Evolutionary conservation across 2,888 invertebrate species (phyloP).

Genomic region (Eucera pruinosa): DNA sequence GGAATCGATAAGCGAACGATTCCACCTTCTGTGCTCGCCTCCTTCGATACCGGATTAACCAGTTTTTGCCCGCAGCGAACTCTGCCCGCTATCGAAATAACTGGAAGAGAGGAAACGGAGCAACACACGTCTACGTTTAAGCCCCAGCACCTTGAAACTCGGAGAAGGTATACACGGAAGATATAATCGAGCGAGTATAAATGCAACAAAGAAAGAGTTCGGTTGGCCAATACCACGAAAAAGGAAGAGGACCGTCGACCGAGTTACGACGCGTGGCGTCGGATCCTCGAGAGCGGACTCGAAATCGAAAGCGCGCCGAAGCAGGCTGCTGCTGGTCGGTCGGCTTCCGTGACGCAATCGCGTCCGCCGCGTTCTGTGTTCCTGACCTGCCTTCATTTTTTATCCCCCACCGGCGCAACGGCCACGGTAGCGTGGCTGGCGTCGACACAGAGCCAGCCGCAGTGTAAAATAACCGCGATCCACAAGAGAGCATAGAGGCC

Average conservation of each 20-base stretch:
- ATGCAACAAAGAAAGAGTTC: too few species aligned
- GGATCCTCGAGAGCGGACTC: slow-evolving; percentile 35
- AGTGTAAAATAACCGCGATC: slow-evolving; percentile 60
- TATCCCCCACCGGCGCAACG: slow-evolving; percentile 50
- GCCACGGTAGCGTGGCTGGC: slow-evolving; percentile 50
- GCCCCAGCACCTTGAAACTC: too few species aligned
- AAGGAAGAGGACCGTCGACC: background rate
- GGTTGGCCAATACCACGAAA: background rate
- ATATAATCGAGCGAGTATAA: too few species aligned
- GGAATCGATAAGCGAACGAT: slow-evolving; percentile 44
- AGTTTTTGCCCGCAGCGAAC: slow-evolving; percentile 36
- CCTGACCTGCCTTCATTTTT: slow-evolving; percentile 73
- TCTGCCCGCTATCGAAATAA: slow-evolving; percentile 27
- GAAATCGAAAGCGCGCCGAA: slow-evolving; percentile 45
- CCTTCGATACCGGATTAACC: slow-evolving; percentile 49
- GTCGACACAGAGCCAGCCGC: slow-evolving; percentile 33
- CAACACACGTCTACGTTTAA: background rate
- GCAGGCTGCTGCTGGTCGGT: slow-evolving; percentile 32
- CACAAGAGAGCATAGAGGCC: slow-evolving; percentile 60
- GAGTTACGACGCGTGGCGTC: slow-evolving; percentile 35
- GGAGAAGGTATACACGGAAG: too few species aligned
- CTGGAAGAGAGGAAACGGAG: slow-evolving; percentile 9
- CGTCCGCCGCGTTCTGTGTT: slow-evolving; percentile 52
- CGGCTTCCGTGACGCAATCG: slow-evolving; percentile 66
- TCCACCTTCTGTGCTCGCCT: slow-evolving; percentile 12